phyloP scores from a whole-genome alignment of 2,797 vertebrate species.

The Rachycentron canadum region DNA sequence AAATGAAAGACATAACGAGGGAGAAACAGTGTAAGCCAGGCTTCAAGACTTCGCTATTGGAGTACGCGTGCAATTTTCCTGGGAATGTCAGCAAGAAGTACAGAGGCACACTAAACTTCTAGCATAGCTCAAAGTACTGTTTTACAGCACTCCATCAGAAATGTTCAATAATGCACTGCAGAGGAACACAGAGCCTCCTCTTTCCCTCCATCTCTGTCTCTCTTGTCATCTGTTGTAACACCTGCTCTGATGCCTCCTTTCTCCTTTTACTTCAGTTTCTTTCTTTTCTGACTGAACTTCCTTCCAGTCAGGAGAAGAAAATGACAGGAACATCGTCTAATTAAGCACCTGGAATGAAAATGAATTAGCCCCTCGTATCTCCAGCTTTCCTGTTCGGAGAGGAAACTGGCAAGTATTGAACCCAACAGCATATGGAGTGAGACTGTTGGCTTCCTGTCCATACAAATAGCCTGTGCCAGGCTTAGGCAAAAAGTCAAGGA shows the following conservation, averaged over 20 bases:
- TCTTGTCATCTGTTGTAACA: conserved; percentile 25
- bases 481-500: conserved; percentile 37
- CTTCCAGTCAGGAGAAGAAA: conserved; percentile 19
- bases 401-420: conserved; percentile 43
- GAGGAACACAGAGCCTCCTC: conserved; percentile 21
- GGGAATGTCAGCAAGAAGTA: conserved; percentile 22
- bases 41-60: conserved; percentile 2
- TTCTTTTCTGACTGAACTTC: conserved; percentile 32
- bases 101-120: not conserved
- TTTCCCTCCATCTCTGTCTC: conserved; percentile 24
- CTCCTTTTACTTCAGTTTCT: conserved; percentile 8
- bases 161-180: conserved; percentile 35
- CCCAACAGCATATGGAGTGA: conserved; percentile 52
- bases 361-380: conserved; percentile 37
- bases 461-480: conserved; percentile 41
- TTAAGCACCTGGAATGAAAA: conserved; percentile 63
- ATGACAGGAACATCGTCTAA: conserved; percentile 61
- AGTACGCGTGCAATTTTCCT: conserved; percentile 1
- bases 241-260: conserved; percentile 24
- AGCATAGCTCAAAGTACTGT: conserved; percentile 10
- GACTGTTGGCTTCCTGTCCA: conserved; percentile 28
- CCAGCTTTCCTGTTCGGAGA: conserved; percentile 36
- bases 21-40: not conserved
- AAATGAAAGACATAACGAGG: conserved; percentile 34
- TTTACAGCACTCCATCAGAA: conserved; percentile 31